A percentile compares a stretch with the other conserved stretches of the same genome.
Evolutionary conservation across 2,113 vertebrate genomes (phyloP).

Genomic region (Patagioenas fasciata): DNA sequence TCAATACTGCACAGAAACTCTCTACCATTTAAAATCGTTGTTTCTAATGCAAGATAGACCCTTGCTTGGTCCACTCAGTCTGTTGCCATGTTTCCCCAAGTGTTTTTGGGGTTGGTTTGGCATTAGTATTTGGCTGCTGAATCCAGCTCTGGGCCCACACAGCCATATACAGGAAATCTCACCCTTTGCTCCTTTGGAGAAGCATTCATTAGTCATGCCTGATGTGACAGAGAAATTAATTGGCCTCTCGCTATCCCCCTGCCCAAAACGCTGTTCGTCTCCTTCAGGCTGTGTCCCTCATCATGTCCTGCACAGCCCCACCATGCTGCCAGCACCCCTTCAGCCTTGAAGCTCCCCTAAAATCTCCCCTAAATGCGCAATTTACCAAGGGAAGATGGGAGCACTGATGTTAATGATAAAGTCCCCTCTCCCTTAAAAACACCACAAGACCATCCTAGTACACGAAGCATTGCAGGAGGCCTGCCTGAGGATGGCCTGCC

Average conservation of each 20-base stretch:
- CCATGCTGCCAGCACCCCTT: background rate
- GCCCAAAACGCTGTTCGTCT: too few species aligned
- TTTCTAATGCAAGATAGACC: background rate
- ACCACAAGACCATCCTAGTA: too few species aligned
- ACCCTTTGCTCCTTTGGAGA: background rate
- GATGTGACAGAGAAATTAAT: background rate
- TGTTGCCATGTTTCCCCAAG: background rate
- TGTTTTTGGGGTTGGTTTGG: background rate
- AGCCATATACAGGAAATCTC: rapidly evolving
- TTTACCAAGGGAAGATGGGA: background rate
- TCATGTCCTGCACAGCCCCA: rapidly evolving
- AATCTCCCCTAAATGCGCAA: background rate
- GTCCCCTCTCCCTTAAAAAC: background rate
- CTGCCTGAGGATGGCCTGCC: background rate
- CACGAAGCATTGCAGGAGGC: rapidly evolving
- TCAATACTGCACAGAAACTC: background rate
- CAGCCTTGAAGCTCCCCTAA: background rate
- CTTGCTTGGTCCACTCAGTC: background rate
- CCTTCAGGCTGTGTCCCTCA: background rate
- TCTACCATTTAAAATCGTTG: background rate
- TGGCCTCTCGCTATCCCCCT: rapidly evolving
- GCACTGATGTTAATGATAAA: background rate
- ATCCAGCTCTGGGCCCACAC: background rate
- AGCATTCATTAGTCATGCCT: background rate
- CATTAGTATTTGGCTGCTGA: background rate